Evolutionary conservation across 2,888 invertebrate species (phyloP).

Genomic region (Lasioglossum villosulum): DNA sequence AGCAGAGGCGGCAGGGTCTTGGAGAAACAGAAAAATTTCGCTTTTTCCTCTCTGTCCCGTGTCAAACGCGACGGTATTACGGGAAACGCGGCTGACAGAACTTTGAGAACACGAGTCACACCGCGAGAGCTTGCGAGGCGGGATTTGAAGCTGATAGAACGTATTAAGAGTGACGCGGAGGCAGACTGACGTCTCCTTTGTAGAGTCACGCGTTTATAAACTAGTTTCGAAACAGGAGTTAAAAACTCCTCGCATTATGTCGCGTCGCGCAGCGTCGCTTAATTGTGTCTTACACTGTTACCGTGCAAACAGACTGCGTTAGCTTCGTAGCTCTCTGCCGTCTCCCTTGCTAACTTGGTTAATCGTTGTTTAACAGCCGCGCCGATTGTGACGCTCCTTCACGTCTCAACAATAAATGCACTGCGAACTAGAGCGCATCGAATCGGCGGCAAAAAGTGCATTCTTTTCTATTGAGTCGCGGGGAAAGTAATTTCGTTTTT

Average conservation of each 20-base stretch:
- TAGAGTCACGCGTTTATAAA: conserved; percentile 38
- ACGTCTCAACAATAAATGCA: not conserved
- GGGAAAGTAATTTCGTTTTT: no score
- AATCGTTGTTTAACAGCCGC: not conserved
- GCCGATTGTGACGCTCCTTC: not conserved
- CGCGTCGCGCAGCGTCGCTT: not conserved
- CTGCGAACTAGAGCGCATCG: not conserved
- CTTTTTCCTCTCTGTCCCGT: conserved; percentile 4
- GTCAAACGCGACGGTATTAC: not conserved
- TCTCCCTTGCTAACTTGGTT: not conserved
- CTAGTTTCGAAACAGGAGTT: conserved; percentile 10
- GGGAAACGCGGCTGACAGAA: conserved; percentile 7
- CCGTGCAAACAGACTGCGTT: not conserved
- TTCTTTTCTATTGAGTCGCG: not conserved
- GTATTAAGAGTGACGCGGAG: conserved; percentile 5
- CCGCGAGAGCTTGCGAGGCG: not conserved
- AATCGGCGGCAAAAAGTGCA: not conserved
- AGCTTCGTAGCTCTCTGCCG: not conserved
- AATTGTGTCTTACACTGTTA: conserved; percentile 9
- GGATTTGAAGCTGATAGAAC: conserved; percentile 16
- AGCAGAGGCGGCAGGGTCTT: not conserved
- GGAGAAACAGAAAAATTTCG: not conserved
- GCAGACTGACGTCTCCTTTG: conserved; percentile 3
- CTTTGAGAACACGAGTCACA: not conserved
- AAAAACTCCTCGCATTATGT: conserved; percentile 1